Evolutionary conservation across 2,888 invertebrate genomes (phyloP).

Genomic region (Invenusta paracnida): DNA sequence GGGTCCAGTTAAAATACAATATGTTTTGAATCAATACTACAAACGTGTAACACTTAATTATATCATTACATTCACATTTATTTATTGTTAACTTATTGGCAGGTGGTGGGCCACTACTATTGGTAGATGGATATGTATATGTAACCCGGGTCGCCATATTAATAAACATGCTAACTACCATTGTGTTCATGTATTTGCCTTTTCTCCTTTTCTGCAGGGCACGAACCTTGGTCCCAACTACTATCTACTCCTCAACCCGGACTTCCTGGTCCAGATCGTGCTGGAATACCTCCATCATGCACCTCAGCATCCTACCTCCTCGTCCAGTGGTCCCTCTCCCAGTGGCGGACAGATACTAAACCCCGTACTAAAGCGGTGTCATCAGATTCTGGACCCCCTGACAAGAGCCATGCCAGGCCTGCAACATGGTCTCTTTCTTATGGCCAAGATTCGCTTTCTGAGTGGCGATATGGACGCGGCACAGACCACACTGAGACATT

Average conservation of each 20-base stretch:
- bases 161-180: too few species aligned
- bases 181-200: too few species aligned
- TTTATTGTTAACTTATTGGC: too few species aligned
- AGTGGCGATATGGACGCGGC: slow-evolving; percentile 71
- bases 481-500: slow-evolving; percentile 69
- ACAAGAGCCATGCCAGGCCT: slow-evolving; percentile 78
- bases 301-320: slow-evolving; percentile 55
- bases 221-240: slow-evolving; percentile 73
- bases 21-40: neutral
- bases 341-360: slow-evolving; percentile 62
- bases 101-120: too few species aligned
- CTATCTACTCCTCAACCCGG: slow-evolving; percentile 74
- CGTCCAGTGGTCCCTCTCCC: slow-evolving; percentile 66
- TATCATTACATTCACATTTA: too few species aligned
- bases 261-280: slow-evolving; percentile 75
- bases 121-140: too few species aligned
- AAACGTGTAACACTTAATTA: neutral
- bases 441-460: slow-evolving; percentile 76
- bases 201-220: too few species aligned
- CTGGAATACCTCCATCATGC: slow-evolving; percentile 71
- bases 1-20: neutral
- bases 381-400: slow-evolving; percentile 69
- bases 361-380: slow-evolving; percentile 64
- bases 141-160: too few species aligned
- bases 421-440: slow-evolving; percentile 65